Conservation (phyloP, 2,113 vertebrate genomes). For the Ceyx melanurus region DNA sequence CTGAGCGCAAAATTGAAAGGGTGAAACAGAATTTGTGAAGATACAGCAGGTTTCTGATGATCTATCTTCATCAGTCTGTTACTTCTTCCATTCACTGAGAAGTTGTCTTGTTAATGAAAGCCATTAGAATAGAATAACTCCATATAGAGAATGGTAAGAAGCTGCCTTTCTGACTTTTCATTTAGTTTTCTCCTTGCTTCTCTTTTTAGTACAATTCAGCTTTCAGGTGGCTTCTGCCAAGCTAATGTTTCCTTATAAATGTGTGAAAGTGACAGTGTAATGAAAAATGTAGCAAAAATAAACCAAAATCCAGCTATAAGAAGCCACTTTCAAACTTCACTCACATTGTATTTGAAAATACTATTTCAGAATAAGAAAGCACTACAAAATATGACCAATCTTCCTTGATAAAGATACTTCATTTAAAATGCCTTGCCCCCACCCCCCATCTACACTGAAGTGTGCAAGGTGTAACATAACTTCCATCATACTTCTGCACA, state of each 20-base stretch:
- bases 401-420: not conserved
- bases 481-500: not conserved
- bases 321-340: not conserved
- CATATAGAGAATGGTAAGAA: not conserved
- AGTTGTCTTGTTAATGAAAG: not conserved
- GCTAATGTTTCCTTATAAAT: not conserved
- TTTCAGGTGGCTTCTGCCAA: not conserved
- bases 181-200: not conserved
- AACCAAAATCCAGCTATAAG: not conserved
- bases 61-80: not conserved
- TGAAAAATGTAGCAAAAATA: not conserved
- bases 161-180: not conserved
- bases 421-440: not conserved
- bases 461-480: not conserved
- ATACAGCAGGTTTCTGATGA: not conserved
- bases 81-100: not conserved
- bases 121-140: not conserved
- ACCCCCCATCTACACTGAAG: not conserved
- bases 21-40: not conserved
- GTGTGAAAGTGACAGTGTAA: not conserved
- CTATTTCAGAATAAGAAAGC: not conserved
- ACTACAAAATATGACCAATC: not conserved
- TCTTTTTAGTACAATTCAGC: not conserved
- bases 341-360: not conserved
- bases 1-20: not conserved